phyloP scores from a whole-genome alignment of 2,113 vertebrate species.

The Xenotilapia longispinis region DNA sequence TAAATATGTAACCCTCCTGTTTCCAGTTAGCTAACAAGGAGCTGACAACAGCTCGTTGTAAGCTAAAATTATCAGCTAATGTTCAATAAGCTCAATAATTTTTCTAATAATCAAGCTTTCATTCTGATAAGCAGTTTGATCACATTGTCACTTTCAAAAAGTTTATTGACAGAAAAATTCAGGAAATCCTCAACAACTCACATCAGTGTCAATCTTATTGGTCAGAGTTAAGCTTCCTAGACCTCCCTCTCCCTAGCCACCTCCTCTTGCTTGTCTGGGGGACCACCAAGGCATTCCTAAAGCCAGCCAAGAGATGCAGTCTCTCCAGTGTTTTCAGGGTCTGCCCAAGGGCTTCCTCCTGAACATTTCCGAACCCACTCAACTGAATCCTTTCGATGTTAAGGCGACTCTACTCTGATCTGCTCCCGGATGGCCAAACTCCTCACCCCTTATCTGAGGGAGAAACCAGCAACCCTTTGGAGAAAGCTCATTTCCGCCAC shows the following conservation, averaged over 20 bases:
- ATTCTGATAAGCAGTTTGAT: not conserved
- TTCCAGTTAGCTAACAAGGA: not conserved
- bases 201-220: not conserved
- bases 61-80: not conserved
- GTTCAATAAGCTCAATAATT: not conserved
- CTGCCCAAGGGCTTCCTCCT: not conserved
- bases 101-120: not conserved
- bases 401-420: not conserved
- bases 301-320: not conserved
- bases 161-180: not conserved
- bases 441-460: not conserved
- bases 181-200: not conserved
- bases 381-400: not conserved
- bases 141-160: not conserved
- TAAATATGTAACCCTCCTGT: not conserved
- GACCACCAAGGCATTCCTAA: not conserved
- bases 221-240: not conserved
- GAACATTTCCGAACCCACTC: not conserved
- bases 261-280: not conserved
- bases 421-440: not conserved
- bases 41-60: not conserved
- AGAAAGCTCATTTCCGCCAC: not conserved
- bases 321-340: not conserved
- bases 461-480: not conserved
- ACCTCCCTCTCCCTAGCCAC: not conserved